Evolutionary conservation across 2,113 vertebrate species (phyloP).

Genomic region (Oncorhynchus clarkii): DNA sequence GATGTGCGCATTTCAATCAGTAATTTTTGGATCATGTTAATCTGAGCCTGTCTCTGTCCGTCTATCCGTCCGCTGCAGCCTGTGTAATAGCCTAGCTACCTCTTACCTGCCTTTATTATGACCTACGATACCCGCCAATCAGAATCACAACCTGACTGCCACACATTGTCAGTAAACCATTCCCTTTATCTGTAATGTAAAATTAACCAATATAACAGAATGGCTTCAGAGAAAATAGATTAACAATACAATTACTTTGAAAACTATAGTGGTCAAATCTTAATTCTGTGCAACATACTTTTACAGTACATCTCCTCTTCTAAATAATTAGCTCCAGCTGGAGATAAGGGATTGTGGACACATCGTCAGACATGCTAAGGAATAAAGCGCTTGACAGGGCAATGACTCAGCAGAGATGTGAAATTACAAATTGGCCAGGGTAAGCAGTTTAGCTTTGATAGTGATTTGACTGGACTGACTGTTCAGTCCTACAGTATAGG

Average conservation of each 20-base stretch:
- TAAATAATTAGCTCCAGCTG: constrained; percentile 56
- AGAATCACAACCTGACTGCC: constrained; percentile 43
- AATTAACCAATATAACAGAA: constrained; percentile 40
- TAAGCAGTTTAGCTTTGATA: constrained; percentile 69
- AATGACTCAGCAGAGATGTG: constrained; percentile 72
- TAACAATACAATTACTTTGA: background rate
- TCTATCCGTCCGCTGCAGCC: constrained; percentile 18
- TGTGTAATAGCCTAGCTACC: constrained; percentile 17
- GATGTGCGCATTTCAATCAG: constrained; percentile 59
- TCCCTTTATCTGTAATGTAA: constrained; percentile 39
- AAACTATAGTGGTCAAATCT: too few species aligned
- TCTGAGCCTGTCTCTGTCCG: constrained; percentile 42
- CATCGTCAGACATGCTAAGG: constrained; percentile 53
- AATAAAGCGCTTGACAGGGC: constrained; percentile 68
- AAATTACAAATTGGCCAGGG: constrained; percentile 67
- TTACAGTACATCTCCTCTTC: constrained; percentile 33
- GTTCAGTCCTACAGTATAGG: constrained; percentile 58
- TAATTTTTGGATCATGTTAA: constrained; percentile 62
- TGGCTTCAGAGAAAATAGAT: constrained; percentile 26
- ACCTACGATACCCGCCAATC: constrained; percentile 25
- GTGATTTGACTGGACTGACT: constrained; percentile 65
- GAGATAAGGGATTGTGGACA: constrained; percentile 52
- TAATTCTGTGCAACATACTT: constrained; percentile 4
- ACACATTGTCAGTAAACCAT: constrained; percentile 31
- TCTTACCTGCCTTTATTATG: constrained; percentile 33